phyloP scores from a whole-genome alignment of 2,888 invertebrate species.

The Amphipoea oculea region DNA sequence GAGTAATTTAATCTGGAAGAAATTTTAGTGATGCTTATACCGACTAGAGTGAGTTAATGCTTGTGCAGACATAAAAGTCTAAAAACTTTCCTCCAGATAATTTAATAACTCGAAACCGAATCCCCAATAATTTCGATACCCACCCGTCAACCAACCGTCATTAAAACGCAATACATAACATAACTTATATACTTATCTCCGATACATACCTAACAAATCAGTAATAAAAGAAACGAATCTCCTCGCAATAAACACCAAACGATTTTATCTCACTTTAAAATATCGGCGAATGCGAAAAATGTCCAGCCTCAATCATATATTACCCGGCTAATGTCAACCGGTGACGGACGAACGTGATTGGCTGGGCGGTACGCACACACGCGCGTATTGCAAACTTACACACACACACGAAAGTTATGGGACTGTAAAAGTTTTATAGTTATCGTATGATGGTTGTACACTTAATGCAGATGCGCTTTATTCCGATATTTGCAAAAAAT shows the following conservation, averaged over 20 bases:
- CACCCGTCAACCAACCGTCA: constrained; percentile 57
- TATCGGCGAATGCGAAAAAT: constrained; percentile 82
- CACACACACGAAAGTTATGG: constrained; percentile 76
- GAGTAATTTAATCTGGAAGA: background rate
- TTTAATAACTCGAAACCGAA: constrained; percentile 48
- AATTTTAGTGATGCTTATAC: background rate
- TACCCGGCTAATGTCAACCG: constrained; percentile 81
- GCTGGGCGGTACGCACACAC: constrained; percentile 67
- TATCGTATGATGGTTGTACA: constrained; percentile 66
- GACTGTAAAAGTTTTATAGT: constrained; percentile 83
- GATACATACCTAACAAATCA: constrained; percentile 63
- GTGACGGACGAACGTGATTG: constrained; percentile 80
- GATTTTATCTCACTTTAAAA: constrained; percentile 84
- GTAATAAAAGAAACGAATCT: constrained; percentile 73
- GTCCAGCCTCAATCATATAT: constrained; percentile 86
- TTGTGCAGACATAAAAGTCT: constrained; percentile 5
- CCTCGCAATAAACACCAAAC: constrained; percentile 78
- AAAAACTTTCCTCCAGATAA: constrained; percentile 27
- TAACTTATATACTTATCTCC: constrained; percentile 59
- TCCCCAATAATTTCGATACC: constrained; percentile 49
- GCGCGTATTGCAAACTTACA: constrained; percentile 42
- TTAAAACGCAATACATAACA: constrained; percentile 61
- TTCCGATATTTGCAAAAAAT: constrained; percentile 64
- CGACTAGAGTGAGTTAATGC: background rate
- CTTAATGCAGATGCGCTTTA: constrained; percentile 66